Percentiles rank a stretch among this genome's conserved stretches.
Evolutionary conservation across 92 coral and sea anemone genomes (phyloP).

Genomic region (Zoanthus sociatus): DNA sequence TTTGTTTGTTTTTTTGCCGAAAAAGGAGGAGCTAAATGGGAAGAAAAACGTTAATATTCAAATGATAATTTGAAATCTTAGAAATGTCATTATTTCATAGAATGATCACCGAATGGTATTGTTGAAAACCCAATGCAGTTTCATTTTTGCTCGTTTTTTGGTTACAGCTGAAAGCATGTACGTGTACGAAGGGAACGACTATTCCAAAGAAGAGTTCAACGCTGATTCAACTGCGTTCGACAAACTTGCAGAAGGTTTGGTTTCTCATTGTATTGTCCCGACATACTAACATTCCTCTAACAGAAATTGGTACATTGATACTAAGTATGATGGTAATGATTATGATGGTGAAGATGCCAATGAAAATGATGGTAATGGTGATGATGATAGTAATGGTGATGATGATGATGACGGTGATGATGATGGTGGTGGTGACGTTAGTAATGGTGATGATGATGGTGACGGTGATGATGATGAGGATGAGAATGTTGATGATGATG

Average conservation of each 20-base stretch:
- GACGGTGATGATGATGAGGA: no score
- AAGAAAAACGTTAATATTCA: not conserved
- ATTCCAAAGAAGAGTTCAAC: constrained; percentile 75
- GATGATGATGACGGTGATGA: no score
- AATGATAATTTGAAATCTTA: no score
- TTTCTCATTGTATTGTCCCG: not conserved
- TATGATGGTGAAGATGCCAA: no score
- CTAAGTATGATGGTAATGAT: no score
- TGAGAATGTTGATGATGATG: no score
- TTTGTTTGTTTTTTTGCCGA: not conserved
- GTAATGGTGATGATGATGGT: no score
- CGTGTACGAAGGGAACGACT: constrained; percentile 89
- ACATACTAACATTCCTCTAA: not conserved
- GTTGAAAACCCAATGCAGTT: not conserved
- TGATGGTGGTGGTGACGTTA: no score
- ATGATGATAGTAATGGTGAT: no score
- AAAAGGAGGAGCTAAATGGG: not conserved
- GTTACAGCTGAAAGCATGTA: constrained; percentile 78
- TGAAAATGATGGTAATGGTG: no score
- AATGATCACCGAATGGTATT: not conserved
- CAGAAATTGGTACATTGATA: no score
- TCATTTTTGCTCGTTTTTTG: not conserved
- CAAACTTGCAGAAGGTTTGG: constrained; percentile 77
- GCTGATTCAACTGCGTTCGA: constrained; percentile 84
- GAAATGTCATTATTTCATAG: no score